Evolutionary conservation across 1,140 invertebrate species (phyloP).

Genomic region (Sycobia sp.): DNA sequence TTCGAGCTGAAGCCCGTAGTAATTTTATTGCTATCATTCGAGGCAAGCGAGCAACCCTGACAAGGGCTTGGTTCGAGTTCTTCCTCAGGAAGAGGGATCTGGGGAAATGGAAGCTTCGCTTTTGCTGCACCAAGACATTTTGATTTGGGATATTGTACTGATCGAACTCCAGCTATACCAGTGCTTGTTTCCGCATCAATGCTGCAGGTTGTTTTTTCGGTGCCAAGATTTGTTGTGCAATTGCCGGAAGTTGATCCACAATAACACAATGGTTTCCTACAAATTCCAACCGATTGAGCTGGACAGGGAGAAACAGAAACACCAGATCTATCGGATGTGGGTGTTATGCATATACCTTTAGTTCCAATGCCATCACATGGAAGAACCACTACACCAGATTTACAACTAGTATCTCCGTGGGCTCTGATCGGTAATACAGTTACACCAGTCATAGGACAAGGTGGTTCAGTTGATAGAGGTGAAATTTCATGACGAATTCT

Average conservation of each 20-base stretch:
- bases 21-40: conserved; percentile 10
- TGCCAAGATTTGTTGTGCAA: conserved; percentile 36
- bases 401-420: conserved; percentile 46
- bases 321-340: conserved; percentile 51
- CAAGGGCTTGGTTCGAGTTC: conserved; percentile 23
- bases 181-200: conserved; percentile 45
- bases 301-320: conserved; percentile 55
- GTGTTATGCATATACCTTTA: conserved; percentile 49
- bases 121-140: conserved; percentile 38
- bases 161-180: conserved; percentile 43
- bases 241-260: conserved; percentile 48
- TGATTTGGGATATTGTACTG: conserved; percentile 45
- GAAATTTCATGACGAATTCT: conserved; percentile 48
- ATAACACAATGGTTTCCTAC: conserved; percentile 45
- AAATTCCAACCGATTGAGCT: conserved; percentile 41
- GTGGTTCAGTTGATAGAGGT: conserved; percentile 29
- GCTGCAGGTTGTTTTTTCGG: conserved; percentile 35
- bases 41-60: conserved; percentile 30
- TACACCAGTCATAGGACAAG: conserved; percentile 53
- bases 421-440: conserved; percentile 54
- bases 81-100: conserved; percentile 53
- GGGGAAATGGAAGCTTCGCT: conserved; percentile 51
- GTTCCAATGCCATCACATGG: conserved; percentile 48
- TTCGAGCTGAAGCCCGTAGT: conserved; percentile 4
- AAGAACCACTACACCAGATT: conserved; percentile 53